Conservation (phyloP, 2,888 invertebrate genomes). For the Agrochola litura region DNA sequence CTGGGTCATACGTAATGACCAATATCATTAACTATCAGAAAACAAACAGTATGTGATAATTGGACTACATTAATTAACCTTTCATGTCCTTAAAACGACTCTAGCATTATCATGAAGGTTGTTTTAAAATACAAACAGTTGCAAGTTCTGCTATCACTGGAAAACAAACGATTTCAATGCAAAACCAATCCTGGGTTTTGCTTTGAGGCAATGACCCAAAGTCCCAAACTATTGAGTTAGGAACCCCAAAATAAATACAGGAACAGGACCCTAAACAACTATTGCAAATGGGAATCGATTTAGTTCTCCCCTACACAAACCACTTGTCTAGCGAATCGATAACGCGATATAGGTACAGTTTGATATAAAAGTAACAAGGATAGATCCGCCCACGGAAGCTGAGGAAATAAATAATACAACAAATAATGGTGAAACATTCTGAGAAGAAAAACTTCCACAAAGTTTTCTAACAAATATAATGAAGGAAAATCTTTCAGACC, state of each 20-base stretch:
- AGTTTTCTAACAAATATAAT: slow-evolving; percentile 26
- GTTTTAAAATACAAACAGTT: slow-evolving; percentile 1
- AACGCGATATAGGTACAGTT: slow-evolving; percentile 19
- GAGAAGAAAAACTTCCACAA: slow-evolving; percentile 6
- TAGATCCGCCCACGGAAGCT: slow-evolving; percentile 1
- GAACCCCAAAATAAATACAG: slow-evolving; percentile 35
- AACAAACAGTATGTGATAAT: background rate
- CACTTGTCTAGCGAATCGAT: slow-evolving; percentile 53
- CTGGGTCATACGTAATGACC: no score
- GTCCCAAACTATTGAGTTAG: slow-evolving; percentile 42
- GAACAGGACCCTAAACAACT: slow-evolving; percentile 46
- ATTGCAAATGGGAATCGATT: slow-evolving; percentile 58
- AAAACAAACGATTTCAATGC: slow-evolving; percentile 17
- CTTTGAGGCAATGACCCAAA: slow-evolving; percentile 17
- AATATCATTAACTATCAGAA: background rate
- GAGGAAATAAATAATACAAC: slow-evolving; percentile 34
- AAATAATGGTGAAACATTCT: slow-evolving; percentile 23
- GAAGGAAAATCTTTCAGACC: slow-evolving; percentile 32
- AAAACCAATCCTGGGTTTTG: slow-evolving; percentile 25
- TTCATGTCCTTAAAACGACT: slow-evolving; percentile 5
- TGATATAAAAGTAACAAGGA: slow-evolving; percentile 20
- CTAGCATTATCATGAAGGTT: background rate
- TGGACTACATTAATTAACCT: slow-evolving; percentile 1
- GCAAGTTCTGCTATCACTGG: background rate
- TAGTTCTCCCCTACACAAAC: slow-evolving; percentile 42